These are phyloP conservation scores for Apostichopus parvimensis DNA, from an alignment of 35 echinoderm and acorn worm species.

Conservation along the genomic window DNA sequence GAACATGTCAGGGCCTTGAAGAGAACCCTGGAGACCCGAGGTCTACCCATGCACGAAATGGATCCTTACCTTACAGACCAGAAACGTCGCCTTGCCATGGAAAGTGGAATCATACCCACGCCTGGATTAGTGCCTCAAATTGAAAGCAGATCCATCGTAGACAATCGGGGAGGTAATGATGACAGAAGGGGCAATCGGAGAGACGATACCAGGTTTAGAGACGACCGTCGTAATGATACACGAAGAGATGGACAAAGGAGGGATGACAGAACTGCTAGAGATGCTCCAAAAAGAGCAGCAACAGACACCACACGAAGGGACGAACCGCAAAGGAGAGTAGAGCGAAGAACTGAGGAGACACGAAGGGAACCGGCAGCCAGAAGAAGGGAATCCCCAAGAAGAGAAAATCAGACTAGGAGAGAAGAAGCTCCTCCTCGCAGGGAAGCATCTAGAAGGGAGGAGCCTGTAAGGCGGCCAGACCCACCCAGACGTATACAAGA, in stretches of 20 bases:
- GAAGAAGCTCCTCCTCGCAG: conserved; percentile 39
- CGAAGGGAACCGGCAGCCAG: conserved; percentile 58
- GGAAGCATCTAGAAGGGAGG: conserved; percentile 60
- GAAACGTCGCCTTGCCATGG: conserved; percentile 70
- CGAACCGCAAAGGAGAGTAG: conserved; percentile 32
- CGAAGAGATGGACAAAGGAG: conserved; percentile 45
- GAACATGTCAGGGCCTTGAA: conserved; percentile 71
- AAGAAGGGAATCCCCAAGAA: conserved; percentile 51
- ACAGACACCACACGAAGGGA: conserved; percentile 21
- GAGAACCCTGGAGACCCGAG: conserved; percentile 67
- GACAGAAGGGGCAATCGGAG: conserved; percentile 59
- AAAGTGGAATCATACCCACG: conserved; percentile 29
- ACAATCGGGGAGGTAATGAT: conserved; percentile 16
- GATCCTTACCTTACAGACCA: conserved; percentile 78
- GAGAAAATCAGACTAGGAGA: conserved; percentile 36
- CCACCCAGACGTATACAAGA: conserved; percentile 33
- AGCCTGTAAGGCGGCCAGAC: conserved; percentile 63
- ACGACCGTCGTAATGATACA: conserved; percentile 46
- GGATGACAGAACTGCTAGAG: conserved; percentile 41
- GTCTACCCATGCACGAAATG: conserved; percentile 65
- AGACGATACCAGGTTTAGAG: conserved; percentile 63
- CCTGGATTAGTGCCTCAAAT: conserved; percentile 27
- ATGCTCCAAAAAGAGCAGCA: conserved; percentile 39
- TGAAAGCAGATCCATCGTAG: conserved; percentile 46
- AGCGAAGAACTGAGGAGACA: conserved; percentile 52